Percentiles rank a stretch among this genome's conserved stretches.
These are phyloP conservation scores for Onychomys leucogaster DNA, from an alignment of 2,797 vertebrate species.

Conservation along the genomic window DNA sequence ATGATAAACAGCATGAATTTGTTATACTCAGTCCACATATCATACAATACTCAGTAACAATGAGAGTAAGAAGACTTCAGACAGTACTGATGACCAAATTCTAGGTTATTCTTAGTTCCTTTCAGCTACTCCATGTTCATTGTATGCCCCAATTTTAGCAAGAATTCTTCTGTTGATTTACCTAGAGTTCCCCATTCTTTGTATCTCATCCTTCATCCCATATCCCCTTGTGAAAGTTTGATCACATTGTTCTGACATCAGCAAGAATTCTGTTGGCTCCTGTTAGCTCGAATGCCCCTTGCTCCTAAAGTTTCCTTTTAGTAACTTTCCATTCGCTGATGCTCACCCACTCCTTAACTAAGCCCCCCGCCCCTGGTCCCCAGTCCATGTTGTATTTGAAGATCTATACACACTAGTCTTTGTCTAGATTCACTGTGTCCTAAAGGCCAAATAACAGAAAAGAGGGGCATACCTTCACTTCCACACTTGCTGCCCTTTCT, in stretches of 20 bases:
- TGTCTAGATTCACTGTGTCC: background rate
- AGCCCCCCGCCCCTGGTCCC: background rate
- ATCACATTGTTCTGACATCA: background rate
- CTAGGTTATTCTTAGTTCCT: background rate
- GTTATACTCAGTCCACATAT: background rate
- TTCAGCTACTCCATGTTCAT: background rate
- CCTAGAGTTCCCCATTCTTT: background rate
- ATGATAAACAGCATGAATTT: fast-evolving
- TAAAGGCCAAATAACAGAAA: background rate
- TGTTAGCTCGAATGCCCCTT: background rate
- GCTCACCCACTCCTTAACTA: background rate
- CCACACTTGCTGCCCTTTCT: background rate
- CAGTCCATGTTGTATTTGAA: background rate
- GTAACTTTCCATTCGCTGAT: background rate
- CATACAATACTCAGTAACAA: background rate
- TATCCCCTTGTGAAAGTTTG: background rate
- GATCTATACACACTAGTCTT: background rate
- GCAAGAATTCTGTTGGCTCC: background rate
- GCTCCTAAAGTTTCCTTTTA: background rate
- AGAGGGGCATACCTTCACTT: background rate
- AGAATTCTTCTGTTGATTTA: background rate
- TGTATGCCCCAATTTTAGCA: background rate
- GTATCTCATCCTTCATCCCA: background rate
- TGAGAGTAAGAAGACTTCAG: background rate
- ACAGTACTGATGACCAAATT: background rate